These are phyloP conservation scores for Vidua chalybeata DNA, from an alignment of 2,113 vertebrate genomes.

Conservation along the genomic window DNA sequence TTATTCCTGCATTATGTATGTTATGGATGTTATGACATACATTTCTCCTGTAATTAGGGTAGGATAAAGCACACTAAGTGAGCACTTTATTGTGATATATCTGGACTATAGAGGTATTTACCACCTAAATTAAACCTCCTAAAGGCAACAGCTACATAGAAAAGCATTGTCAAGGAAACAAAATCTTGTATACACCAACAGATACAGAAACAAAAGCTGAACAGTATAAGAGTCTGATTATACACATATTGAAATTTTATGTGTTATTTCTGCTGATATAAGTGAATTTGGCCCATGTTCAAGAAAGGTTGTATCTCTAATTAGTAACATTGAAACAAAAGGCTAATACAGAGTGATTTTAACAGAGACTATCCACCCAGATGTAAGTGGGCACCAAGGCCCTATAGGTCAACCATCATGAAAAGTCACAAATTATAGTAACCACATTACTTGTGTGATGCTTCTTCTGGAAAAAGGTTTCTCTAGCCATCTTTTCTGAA, in stretches of 20 bases:
- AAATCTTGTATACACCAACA: not conserved
- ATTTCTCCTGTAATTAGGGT: not conserved
- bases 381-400: not conserved
- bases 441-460: not conserved
- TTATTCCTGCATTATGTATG: not conserved
- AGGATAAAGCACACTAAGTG: not conserved
- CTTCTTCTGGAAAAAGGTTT: not conserved
- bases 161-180: not conserved
- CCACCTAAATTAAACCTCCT: slow-evolving; percentile 21
- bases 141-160: not conserved
- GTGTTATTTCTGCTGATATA: not conserved
- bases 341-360: not conserved
- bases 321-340: not conserved
- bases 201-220: not conserved
- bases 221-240: not conserved
- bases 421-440: not conserved
- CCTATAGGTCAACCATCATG: not conserved
- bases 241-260: not conserved
- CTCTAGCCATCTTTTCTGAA: not conserved
- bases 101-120: slow-evolving; percentile 7
- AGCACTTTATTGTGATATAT: not conserved
- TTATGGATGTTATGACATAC: not conserved
- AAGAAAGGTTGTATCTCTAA: not conserved
- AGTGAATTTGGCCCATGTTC: not conserved
- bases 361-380: not conserved